These are phyloP conservation scores for Dendrocincla fuliginosa DNA, from an alignment of 2,797 vertebrate genomes.

Conservation along the genomic window DNA sequence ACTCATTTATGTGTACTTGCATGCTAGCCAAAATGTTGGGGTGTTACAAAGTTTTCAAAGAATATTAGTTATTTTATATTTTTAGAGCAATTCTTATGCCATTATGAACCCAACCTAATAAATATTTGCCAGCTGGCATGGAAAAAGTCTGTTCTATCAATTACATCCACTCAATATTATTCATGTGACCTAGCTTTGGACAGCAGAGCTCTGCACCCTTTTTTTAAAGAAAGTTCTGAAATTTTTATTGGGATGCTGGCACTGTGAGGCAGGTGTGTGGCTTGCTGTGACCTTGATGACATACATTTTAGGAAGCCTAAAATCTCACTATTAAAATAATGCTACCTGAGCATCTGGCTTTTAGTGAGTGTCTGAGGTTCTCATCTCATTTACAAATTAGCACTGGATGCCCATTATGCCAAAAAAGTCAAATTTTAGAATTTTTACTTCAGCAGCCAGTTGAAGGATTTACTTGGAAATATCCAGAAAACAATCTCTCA, in stretches of 20 bases:
- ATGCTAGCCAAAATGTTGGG: neutral
- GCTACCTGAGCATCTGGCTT: neutral
- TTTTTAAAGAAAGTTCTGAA: neutral
- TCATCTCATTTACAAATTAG: conserved; percentile 1
- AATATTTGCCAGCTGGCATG: neutral
- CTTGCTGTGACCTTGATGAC: neutral
- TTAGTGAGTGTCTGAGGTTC: neutral
- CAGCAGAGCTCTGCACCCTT: neutral
- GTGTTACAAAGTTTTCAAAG: neutral
- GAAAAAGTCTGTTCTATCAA: neutral
- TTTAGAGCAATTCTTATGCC: neutral
- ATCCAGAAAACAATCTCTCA: neutral
- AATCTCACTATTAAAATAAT: neutral
- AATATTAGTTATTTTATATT: conserved; percentile 6
- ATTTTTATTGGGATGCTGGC: neutral
- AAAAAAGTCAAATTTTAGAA: neutral
- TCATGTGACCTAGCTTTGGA: neutral
- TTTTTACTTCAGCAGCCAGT: neutral
- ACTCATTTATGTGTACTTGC: conserved; percentile 23
- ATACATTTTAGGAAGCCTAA: neutral
- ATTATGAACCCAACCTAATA: neutral
- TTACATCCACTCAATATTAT: neutral
- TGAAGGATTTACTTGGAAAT: neutral
- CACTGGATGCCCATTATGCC: neutral
- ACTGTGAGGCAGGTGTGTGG: neutral